Base-by-base conservation (phyloP, 2,113 vertebrate genomes). In the Triplophysa dalaica region DNA sequence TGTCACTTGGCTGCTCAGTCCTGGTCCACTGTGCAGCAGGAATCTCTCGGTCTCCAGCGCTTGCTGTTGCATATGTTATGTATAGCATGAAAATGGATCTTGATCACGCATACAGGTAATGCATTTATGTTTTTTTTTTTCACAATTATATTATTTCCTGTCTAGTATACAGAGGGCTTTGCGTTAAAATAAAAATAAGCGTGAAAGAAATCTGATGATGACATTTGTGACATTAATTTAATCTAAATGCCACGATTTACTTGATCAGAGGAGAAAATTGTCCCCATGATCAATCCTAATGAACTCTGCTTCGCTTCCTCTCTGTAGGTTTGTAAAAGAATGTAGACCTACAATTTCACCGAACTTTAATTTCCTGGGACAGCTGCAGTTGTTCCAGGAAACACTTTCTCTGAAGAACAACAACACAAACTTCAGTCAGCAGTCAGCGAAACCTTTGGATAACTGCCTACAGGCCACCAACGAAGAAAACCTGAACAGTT, bases 341-440 rank as follows among this genome's bases (percentile, higher is more conserved):
- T 92, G 93, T 16, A 85, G 93, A 58, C 93, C 94, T 13, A 90
- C 93, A 33, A 94, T 94, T 69, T 94, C 93, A 26, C 94, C 94
- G 1, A 94, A 94, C 83, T 94, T 94, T 83, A 94, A 94, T 87
- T 94, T 94, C 84, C 89, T 94, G 69, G 94, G 94, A 56, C 94
- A 94, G 79, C 89, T 94, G 81, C 92, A 94, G 86, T 89, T 89
- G 73, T 94, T 93, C 60, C 91, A 94, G 84, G 82, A 80, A n/a
- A 91, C 90, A 1, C 89, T 94, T 33, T 82, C 75, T 48, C 87
- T 87, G 17, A 87, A 82, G 24, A 50, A 54, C 1, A 50, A 54
- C 1, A 65, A 84, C 0, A 70, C 74, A 0, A 54, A 63, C 24
- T 33, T 61, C 14, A 50, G 68, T 8, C 10, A 45, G 52, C 85